Evolutionary conservation across 2,113 vertebrate species (phyloP), one percentile per base, ranked within the genome.

Genomic region (Atherinomorus stipes): DNA sequence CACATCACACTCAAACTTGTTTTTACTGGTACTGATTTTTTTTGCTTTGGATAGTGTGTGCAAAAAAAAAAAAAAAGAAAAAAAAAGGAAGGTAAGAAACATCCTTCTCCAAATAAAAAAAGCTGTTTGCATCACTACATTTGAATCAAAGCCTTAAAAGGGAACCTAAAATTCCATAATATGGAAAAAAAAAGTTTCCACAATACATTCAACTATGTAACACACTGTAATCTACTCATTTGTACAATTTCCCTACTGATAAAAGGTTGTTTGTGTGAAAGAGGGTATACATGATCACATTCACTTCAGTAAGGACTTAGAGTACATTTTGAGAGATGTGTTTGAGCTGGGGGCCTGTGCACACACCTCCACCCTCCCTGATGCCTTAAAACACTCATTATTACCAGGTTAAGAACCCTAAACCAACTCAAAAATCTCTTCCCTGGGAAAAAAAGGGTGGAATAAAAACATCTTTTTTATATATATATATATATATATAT

Each of bases 381-480:
- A 42, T 51, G 67, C 72, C 74, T 71, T 74, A 62, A 71, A 85
- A 87, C 70, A 52, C 58, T 71, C 77, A 59, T 50, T 37, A 66
- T 54, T 67, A 65, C 77, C 64, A 50, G 56, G 62, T 71, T 67
- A 58, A 71, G 78, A 87, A 78, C 81, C 82, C 69, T 58, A 78
- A 84, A 80, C 80, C 71, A 61, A 89, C 74, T 81, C 65, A 47
- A 44, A n/a, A 60, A 77, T 72, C 72, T 88, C 80, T 65, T 84
- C 75, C 84, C 76, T 76, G 75, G 76, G 69, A 64, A 54, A 64
- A 82, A 87, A 76, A n/a, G n/a, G 64, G 78, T 87, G 74, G 83
- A 87, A 85, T 83, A 89, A 85, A 82, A 92, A 91, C 90, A 92
- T 89, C 89, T 90, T 85, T 83, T 84, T 87, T 87, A 86, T 91